Conservation (phyloP, 2,113 vertebrate species). For the Lucifuga dentata region DNA sequence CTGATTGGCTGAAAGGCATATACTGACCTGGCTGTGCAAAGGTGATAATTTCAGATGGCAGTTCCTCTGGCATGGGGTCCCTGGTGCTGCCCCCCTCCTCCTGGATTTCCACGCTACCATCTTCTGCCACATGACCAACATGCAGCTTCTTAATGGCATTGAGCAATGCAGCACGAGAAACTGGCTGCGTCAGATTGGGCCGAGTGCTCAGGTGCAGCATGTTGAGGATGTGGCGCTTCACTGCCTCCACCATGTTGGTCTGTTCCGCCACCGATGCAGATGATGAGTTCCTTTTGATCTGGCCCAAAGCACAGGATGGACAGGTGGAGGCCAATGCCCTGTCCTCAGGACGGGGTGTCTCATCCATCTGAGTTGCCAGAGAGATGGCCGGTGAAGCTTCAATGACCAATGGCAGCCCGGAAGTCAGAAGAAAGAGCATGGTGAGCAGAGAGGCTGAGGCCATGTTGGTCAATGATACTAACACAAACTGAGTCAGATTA, state of each 20-base stretch:
- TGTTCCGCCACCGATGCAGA: conserved; percentile 65
- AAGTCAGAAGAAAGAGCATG: conserved; percentile 85
- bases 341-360: conserved; percentile 57
- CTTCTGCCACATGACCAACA: conserved; percentile 90
- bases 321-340: conserved; percentile 81
- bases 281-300: conserved; percentile 86
- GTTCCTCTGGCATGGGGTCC: conserved; percentile 83
- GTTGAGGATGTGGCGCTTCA: conserved; percentile 95
- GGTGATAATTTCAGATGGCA: conserved; percentile 94
- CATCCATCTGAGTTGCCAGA: conserved; percentile 1
- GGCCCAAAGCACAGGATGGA: conserved; percentile 89
- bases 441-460: conserved; percentile 82
- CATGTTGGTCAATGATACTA: conserved; percentile 82
- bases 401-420: conserved; percentile 83
- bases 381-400: conserved; percentile 79
- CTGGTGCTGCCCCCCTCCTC: conserved; percentile 83
- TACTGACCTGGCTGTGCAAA: conserved; percentile 89
- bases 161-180: conserved; percentile 93
- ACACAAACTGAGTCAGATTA: too few relatives aligned
- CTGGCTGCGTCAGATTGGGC: conserved; percentile 93
- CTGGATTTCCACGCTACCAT: conserved; percentile 94
- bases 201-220: conserved; percentile 95
- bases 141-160: conserved; percentile 96
- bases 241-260: conserved; percentile 95
- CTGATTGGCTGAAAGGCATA: not conserved